phyloP scores from a whole-genome alignment of 1,140 invertebrate species.

The Nebria ingens region DNA sequence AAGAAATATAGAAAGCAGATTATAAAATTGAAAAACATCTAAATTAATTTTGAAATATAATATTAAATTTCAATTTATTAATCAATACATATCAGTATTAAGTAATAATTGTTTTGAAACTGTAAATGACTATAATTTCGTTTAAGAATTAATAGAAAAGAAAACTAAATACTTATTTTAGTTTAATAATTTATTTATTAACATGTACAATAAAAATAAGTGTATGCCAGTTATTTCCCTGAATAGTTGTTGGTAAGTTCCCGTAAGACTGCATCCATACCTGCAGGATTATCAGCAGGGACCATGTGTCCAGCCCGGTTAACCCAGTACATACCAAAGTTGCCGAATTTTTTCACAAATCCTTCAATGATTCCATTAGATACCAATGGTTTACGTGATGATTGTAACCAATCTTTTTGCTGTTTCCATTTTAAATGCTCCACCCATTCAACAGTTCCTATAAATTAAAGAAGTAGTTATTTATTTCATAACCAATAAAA shows the following conservation, averaged over 20 bases:
- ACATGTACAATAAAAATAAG: no score
- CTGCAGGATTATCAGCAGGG: conserved; percentile 48
- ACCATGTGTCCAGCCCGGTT: conserved; percentile 61
- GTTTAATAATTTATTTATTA: no score
- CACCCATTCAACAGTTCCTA: conserved; percentile 59
- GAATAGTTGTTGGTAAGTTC: conserved; percentile 11
- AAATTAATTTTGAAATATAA: no score
- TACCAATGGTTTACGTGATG: conserved; percentile 42
- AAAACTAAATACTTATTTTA: no score
- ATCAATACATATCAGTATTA: no score
- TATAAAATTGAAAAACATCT: no score
- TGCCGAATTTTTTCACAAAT: conserved; percentile 51
- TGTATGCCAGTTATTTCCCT: not conserved
- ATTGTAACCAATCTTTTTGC: conserved; percentile 39
- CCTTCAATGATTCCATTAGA: conserved; percentile 49
- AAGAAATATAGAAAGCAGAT: no score
- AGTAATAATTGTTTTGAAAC: no score
- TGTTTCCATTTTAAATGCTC: conserved; percentile 53
- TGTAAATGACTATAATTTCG: no score
- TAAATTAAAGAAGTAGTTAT: conserved; percentile 18
- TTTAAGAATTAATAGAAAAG: no score
- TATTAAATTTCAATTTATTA: no score
- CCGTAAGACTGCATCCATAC: conserved; percentile 21
- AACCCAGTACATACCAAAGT: conserved; percentile 66
- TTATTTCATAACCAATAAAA: not conserved